Evolutionary conservation across 2,888 invertebrate species (phyloP).

Genomic region (Spilosoma lubricipeda): DNA sequence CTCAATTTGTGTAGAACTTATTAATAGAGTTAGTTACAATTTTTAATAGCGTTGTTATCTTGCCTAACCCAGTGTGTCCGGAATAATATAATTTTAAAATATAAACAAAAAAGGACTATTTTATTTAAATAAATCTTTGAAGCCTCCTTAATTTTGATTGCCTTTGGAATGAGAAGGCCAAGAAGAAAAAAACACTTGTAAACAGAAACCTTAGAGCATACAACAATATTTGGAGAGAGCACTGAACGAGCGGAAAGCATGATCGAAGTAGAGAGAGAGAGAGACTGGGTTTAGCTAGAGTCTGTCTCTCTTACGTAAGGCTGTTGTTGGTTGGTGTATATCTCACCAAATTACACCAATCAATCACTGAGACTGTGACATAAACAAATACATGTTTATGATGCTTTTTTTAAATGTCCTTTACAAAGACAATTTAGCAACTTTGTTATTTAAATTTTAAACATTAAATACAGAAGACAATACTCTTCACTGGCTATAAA

Average conservation of each 20-base stretch:
- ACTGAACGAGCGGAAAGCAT: no score
- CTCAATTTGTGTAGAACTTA: neutral
- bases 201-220: no score
- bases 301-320: no score
- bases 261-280: no score
- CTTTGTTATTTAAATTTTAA: neutral
- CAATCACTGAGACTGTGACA: no score
- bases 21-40: neutral
- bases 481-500: neutral
- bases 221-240: no score
- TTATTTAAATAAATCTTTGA: neutral
- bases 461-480: neutral
- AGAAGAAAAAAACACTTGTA: neutral
- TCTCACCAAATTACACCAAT: no score
- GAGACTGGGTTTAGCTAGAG: no score
- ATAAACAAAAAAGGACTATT: neutral
- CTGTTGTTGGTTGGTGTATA: no score
- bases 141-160: neutral
- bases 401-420: neutral
- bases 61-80: neutral
- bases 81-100: neutral
- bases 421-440: neutral
- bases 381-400: neutral
- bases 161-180: neutral
- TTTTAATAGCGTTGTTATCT: neutral